Evolutionary conservation across 2,888 invertebrate genomes (phyloP).

Genomic region (Pseudococcus viburni): DNA sequence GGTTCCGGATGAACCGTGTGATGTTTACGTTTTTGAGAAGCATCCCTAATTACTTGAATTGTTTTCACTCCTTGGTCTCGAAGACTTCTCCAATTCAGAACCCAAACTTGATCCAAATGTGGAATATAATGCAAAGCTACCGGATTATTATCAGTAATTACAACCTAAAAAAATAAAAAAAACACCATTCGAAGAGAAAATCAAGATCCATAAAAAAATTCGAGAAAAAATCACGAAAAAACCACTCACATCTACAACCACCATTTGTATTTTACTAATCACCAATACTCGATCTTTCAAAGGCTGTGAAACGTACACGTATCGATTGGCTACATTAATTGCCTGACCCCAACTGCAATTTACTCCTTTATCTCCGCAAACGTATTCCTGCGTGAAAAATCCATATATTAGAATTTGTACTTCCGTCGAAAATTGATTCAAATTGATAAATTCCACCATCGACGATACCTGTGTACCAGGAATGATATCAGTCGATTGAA

Average conservation of each 20-base stretch:
- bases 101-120: conserved; percentile 83
- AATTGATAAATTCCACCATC: too few relatives aligned
- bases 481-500: conserved; percentile 80
- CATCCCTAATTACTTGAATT: conserved; percentile 81
- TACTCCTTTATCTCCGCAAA: conserved; percentile 80
- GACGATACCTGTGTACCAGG: conserved; percentile 77
- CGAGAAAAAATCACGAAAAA: not conserved
- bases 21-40: conserved; percentile 80
- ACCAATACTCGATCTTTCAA: conserved; percentile 80
- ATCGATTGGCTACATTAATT: conserved; percentile 80
- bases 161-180: conserved; percentile 73
- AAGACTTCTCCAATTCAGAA: conserved; percentile 79
- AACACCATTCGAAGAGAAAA: not conserved
- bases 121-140: conserved; percentile 80
- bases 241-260: conserved; percentile 77
- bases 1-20: conserved; percentile 82
- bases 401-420: too few relatives aligned
- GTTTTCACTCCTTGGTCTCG: conserved; percentile 78
- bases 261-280: conserved; percentile 81
- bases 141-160: conserved; percentile 81
- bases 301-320: conserved; percentile 82
- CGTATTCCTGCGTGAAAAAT: conserved; percentile 74
- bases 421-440: too few relatives aligned
- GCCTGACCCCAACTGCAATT: conserved; percentile 82
- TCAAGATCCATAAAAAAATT: not conserved